Percentiles rank a stretch among this genome's conserved stretches.
Evolutionary conservation across 1,140 invertebrate species (phyloP).

Genomic region (Dolichoris vasculosae): DNA sequence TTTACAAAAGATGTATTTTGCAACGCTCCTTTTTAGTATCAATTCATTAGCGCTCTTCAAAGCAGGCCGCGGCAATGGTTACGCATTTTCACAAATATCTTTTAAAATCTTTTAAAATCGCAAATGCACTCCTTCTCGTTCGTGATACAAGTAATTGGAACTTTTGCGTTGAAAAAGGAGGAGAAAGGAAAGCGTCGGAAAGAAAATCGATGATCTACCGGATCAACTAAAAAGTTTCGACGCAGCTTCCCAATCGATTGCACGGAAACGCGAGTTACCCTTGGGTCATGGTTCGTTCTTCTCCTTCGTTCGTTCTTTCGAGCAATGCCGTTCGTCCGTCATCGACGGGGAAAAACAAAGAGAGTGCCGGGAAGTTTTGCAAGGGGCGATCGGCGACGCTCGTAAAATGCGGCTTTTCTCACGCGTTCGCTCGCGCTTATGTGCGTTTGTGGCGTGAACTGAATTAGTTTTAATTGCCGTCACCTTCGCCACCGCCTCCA

Average conservation of each 20-base stretch:
- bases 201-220: too few relatives aligned
- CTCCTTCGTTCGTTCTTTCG: background rate
- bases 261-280: too few relatives aligned
- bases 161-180: background rate
- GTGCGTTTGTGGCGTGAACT: constrained; percentile 17
- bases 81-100: too few relatives aligned
- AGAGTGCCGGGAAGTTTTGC: background rate
- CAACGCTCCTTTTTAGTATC: too few relatives aligned
- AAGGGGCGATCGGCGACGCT: constrained; percentile 11
- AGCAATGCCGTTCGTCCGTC: background rate
- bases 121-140: too few relatives aligned
- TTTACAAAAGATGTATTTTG: too few relatives aligned
- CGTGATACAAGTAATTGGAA: too few relatives aligned
- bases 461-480: constrained; percentile 49
- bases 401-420: constrained; percentile 38
- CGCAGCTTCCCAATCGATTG: background rate
- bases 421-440: background rate
- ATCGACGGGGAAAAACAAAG: background rate
- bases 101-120: too few relatives aligned
- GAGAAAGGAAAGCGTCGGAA: background rate
- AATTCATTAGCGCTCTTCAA: too few relatives aligned
- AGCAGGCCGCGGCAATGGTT: too few relatives aligned
- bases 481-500: too few relatives aligned
- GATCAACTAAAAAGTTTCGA: background rate
- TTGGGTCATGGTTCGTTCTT: too few relatives aligned